phyloP scores from a whole-genome alignment of 1,140 invertebrate genomes.

The Cydia fagiglandana region DNA sequence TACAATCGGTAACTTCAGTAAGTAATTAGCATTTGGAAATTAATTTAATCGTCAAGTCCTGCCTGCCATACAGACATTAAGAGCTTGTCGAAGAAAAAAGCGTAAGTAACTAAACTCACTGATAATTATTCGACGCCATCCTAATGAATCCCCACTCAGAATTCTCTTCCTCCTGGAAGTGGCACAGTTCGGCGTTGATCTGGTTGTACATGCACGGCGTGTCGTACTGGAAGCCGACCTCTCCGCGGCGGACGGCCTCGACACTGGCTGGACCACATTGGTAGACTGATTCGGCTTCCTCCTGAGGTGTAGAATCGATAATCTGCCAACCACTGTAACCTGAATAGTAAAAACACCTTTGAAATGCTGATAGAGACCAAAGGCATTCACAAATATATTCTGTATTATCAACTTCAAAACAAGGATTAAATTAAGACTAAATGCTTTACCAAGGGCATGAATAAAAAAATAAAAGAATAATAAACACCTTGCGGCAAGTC shows the following conservation, averaged over 20 bases:
- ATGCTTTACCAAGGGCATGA: too few species aligned
- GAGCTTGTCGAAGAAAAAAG: neutral
- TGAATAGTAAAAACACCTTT: slow-evolving; percentile 21
- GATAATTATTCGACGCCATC: slow-evolving; percentile 82
- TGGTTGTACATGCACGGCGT: slow-evolving; percentile 88
- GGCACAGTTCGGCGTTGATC: slow-evolving; percentile 88
- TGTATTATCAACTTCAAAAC: too few species aligned
- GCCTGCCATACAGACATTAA: too few species aligned
- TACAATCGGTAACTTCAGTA: too few species aligned
- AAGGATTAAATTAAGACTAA: too few species aligned
- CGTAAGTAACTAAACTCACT: slow-evolving; percentile 73
- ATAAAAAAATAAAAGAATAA: neutral
- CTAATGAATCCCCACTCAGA: slow-evolving; percentile 84
- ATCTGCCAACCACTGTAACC: slow-evolving; percentile 90
- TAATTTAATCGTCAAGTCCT: too few species aligned
- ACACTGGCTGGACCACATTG: slow-evolving; percentile 86
- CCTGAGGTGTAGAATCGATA: slow-evolving; percentile 89
- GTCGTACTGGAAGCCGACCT: slow-evolving; percentile 87
- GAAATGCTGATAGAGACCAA: too few species aligned
- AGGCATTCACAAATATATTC: too few species aligned
- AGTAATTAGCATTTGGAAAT: too few species aligned
- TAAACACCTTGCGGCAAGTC: slow-evolving; percentile 83
- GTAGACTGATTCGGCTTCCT: slow-evolving; percentile 83
- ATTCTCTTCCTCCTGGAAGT: slow-evolving; percentile 83
- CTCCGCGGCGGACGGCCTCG: slow-evolving; percentile 86